Percentiles rank a stretch among this genome's conserved stretches.
phyloP scores from a whole-genome alignment of 1,140 invertebrate species.

The Sarcophaga peregrina region DNA sequence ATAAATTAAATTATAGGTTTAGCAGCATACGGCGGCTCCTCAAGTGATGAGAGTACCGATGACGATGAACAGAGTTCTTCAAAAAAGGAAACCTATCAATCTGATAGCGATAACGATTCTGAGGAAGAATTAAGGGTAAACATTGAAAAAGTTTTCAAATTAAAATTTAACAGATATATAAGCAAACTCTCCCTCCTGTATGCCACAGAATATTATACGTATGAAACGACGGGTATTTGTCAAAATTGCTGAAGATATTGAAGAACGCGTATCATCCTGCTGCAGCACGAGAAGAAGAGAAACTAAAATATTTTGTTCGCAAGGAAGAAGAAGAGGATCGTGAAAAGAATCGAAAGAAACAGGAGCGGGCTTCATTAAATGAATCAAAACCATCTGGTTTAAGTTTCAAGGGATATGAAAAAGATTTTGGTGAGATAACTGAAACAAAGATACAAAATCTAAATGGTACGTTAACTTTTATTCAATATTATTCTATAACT shows the following conservation, averaged over 20 bases:
- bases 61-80: constrained; percentile 47
- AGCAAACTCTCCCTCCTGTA: constrained; percentile 50
- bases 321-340: constrained; percentile 49
- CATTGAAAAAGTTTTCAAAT: background rate
- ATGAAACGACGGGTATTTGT: constrained; percentile 57
- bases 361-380: background rate
- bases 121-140: constrained; percentile 60
- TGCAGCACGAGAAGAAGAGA: constrained; percentile 55
- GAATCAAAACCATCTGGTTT: constrained; percentile 11
- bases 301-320: constrained; percentile 53
- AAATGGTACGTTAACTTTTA: constrained; percentile 51
- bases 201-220: constrained; percentile 43
- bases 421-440: constrained; percentile 47
- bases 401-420: constrained; percentile 42
- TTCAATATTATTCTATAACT: background rate
- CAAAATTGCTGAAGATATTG: constrained; percentile 59
- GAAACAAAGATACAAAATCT: constrained; percentile 55
- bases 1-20: constrained; percentile 58
- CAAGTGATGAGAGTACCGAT: constrained; percentile 55
- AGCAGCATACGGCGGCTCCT: constrained; percentile 64
- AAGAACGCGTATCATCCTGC: constrained; percentile 57
- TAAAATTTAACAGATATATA: background rate
- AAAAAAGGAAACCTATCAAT: constrained; percentile 31
- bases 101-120: constrained; percentile 50
- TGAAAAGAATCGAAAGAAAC: constrained; percentile 31